Conservation (phyloP, 2,113 vertebrate species). For the Spheniscus mendiculus region DNA sequence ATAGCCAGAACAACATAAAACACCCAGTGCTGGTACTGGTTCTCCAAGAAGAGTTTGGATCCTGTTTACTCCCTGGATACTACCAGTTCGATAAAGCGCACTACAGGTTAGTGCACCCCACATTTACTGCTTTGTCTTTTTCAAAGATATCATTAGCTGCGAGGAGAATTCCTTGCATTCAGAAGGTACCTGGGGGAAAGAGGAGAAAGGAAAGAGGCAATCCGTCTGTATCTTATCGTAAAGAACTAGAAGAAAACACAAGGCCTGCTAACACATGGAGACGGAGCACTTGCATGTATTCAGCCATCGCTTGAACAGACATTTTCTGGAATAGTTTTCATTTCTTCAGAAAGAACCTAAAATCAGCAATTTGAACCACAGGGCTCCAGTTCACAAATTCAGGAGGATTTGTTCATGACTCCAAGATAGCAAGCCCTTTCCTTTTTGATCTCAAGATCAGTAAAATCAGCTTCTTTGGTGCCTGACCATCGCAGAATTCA, state of each 20-base stretch:
- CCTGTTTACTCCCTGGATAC: neutral
- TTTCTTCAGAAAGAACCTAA: neutral
- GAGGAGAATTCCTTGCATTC: neutral
- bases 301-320: neutral
- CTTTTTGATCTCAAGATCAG: neutral
- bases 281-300: neutral
- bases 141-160: neutral
- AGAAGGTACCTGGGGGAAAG: neutral
- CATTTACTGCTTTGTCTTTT: neutral
- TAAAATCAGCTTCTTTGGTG: neutral
- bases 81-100: rapidly evolving
- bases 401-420: neutral
- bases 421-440: neutral
- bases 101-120: neutral
- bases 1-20: neutral
- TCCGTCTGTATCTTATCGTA: neutral
- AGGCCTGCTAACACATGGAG: neutral
- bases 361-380: neutral
- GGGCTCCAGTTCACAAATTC: neutral
- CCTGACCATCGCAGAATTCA: neutral
- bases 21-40: neutral
- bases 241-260: neutral
- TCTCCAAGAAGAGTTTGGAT: neutral
- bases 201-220: neutral
- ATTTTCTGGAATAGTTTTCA: neutral